phyloP scores from a whole-genome alignment of 1,140 invertebrate genomes.

The Orius insidiosus region DNA sequence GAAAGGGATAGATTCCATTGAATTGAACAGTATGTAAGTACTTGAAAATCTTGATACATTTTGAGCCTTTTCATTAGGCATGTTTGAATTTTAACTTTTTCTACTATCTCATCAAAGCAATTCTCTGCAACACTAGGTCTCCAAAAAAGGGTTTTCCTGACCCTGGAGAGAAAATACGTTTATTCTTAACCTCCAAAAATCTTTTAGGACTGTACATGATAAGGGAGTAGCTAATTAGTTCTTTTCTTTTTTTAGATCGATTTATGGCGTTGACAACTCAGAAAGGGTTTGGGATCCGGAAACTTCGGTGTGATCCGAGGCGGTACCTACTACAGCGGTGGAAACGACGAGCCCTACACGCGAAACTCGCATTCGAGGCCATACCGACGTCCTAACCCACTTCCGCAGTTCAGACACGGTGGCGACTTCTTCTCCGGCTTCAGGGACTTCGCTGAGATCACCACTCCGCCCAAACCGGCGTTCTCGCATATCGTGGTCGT shows the following conservation, averaged over 20 bases:
- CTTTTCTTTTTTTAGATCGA: slow-evolving; percentile 4
- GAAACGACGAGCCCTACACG: slow-evolving; percentile 23
- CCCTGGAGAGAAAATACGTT: too few relatives aligned
- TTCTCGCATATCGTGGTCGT: slow-evolving; percentile 68
- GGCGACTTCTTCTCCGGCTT: slow-evolving; percentile 62
- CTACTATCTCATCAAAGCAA: too few relatives aligned
- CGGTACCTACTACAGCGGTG: slow-evolving; percentile 59
- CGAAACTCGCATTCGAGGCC: slow-evolving; percentile 43
- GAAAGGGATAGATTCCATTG: too few relatives aligned
- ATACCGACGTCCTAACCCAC: slow-evolving; percentile 32
- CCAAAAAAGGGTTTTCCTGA: too few relatives aligned
- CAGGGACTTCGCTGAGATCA: slow-evolving; percentile 74
- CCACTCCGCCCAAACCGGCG: slow-evolving; percentile 57
- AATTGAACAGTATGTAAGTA: too few relatives aligned
- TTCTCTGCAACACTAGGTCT: too few relatives aligned
- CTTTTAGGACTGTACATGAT: too few relatives aligned
- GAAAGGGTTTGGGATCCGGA: slow-evolving; percentile 52
- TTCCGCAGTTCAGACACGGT: slow-evolving; percentile 23
- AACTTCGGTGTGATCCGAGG: slow-evolving; percentile 77
- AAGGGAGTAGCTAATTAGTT: too few relatives aligned
- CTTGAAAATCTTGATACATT: too few relatives aligned
- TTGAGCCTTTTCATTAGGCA: too few relatives aligned
- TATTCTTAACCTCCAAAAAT: too few relatives aligned
- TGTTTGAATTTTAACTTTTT: too few relatives aligned
- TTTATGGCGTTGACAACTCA: slow-evolving; percentile 3